phyloP scores from a whole-genome alignment of 2,888 invertebrate genomes.

The Halictus ligatus region DNA sequence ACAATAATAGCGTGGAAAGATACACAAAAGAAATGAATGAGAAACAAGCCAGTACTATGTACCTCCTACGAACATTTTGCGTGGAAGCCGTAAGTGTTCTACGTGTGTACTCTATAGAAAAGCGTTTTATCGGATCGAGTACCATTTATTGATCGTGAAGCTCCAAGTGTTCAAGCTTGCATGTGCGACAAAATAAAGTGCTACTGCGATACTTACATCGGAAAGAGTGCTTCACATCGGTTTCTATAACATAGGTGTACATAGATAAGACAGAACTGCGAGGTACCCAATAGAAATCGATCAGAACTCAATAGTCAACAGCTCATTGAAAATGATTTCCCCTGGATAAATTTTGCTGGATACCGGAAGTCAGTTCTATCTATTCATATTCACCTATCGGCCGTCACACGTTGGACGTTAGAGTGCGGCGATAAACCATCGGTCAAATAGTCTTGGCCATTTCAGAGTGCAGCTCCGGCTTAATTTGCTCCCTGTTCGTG shows the following conservation, averaged over 20 bases:
- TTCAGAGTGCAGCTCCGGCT: constrained; percentile 62
- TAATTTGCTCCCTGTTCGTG: constrained; percentile 62
- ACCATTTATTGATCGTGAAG: constrained; percentile 57
- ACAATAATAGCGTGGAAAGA: constrained; percentile 55
- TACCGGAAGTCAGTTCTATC: constrained; percentile 23
- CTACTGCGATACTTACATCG: constrained; percentile 75
- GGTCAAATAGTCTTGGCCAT: constrained; percentile 64
- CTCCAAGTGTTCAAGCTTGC: constrained; percentile 67
- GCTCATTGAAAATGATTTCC: neutral
- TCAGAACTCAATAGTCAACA: neutral
- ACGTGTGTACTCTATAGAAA: constrained; percentile 42
- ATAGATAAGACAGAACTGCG: constrained; percentile 41
- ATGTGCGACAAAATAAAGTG: constrained; percentile 71
- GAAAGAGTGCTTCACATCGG: constrained; percentile 73
- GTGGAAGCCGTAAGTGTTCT: constrained; percentile 19
- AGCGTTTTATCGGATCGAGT: constrained; percentile 48
- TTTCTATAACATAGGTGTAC: constrained; percentile 65
- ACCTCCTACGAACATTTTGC: constrained; percentile 33
- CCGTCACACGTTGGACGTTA: constrained; percentile 59
- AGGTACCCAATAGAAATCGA: constrained; percentile 16
- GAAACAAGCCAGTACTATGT: constrained; percentile 41
- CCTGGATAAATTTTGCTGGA: neutral
- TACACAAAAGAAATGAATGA: constrained; percentile 53
- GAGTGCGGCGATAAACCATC: constrained; percentile 59
- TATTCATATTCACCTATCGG: constrained; percentile 54